A percentile compares a stretch with the other conserved stretches of the same genome.
phyloP scores from a whole-genome alignment of 2,797 vertebrate genomes.

The Siniperca scherzeri region DNA sequence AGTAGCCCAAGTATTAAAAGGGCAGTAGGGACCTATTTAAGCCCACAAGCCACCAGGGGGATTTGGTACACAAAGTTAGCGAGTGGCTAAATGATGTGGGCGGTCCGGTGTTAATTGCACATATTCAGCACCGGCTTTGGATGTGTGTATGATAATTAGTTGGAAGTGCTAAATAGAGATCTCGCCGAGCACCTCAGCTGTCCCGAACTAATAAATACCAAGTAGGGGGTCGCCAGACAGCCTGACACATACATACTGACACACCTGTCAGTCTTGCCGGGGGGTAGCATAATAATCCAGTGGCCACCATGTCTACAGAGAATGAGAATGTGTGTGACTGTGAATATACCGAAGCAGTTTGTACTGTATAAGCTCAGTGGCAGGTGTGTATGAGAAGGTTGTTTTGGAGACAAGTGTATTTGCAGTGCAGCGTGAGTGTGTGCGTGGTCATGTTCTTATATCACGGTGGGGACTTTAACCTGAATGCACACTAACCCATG shows the following conservation, averaged over 20 bases:
- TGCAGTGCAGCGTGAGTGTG: slow-evolving; percentile 34
- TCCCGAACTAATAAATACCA: slow-evolving; percentile 83
- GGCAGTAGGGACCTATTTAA: slow-evolving; percentile 81
- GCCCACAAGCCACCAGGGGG: slow-evolving; percentile 66
- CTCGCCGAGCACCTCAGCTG: slow-evolving; percentile 83
- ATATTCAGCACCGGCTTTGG: slow-evolving; percentile 58
- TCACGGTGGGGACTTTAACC: too few relatives aligned
- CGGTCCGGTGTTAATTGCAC: slow-evolving; percentile 67
- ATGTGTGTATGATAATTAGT: slow-evolving; percentile 73
- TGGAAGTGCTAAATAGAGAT: slow-evolving; percentile 85
- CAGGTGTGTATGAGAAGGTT: slow-evolving; percentile 60
- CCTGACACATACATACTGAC: slow-evolving; percentile 55
- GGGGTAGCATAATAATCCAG: slow-evolving; percentile 62
- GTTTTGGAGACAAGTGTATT: slow-evolving; percentile 56
- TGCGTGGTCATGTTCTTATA: not conserved
- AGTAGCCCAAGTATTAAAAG: slow-evolving; percentile 80
- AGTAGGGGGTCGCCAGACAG: slow-evolving; percentile 59
- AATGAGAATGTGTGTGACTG: slow-evolving; percentile 28
- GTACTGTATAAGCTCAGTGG: slow-evolving; percentile 46
- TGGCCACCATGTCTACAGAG: slow-evolving; percentile 59
- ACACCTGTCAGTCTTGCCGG: slow-evolving; percentile 81
- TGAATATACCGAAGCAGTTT: slow-evolving; percentile 48
- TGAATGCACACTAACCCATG: too few relatives aligned
- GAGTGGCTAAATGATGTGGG: slow-evolving; percentile 70
- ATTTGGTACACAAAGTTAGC: slow-evolving; percentile 68